Percentiles rank a stretch among this genome's conserved stretches.
These are phyloP conservation scores for Gastrophryne carolinensis DNA, from an alignment of 2,797 vertebrate species.

Conservation along the genomic window DNA sequence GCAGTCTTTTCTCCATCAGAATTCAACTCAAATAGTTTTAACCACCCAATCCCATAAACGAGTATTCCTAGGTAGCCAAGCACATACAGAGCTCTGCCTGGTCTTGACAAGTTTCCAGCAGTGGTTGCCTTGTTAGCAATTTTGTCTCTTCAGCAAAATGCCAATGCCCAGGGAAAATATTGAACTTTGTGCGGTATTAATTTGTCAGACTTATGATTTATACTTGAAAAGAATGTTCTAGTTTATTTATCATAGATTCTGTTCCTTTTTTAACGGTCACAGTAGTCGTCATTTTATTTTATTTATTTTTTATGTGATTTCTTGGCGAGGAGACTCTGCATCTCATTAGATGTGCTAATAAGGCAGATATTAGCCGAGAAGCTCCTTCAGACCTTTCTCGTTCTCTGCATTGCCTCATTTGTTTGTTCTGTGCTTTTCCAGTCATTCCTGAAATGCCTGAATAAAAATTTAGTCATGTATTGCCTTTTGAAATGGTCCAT, in stretches of 20 bases:
- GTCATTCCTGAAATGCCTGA: neutral
- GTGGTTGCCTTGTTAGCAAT: neutral
- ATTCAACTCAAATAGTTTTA: no score
- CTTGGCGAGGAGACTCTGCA: neutral
- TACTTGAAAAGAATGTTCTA: neutral
- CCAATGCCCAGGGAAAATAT: neutral
- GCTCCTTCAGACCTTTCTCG: neutral
- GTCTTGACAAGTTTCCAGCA: neutral
- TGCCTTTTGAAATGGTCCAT: neutral
- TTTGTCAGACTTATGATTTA: conserved; percentile 18
- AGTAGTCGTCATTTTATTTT: neutral
- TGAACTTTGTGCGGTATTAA: neutral
- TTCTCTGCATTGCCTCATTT: neutral
- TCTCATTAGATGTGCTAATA: neutral
- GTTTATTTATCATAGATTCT: neutral
- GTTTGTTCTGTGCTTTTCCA: neutral
- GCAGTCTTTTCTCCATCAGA: no score
- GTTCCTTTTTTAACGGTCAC: conserved; percentile 20
- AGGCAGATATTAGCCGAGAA: neutral
- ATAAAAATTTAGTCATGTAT: neutral
- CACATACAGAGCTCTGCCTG: no score
- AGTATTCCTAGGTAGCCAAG: no score
- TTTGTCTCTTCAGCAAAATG: neutral
- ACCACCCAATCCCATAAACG: no score
- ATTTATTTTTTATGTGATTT: neutral